phyloP scores from a whole-genome alignment of 1,140 invertebrate species.

The Triops cancriformis region DNA sequence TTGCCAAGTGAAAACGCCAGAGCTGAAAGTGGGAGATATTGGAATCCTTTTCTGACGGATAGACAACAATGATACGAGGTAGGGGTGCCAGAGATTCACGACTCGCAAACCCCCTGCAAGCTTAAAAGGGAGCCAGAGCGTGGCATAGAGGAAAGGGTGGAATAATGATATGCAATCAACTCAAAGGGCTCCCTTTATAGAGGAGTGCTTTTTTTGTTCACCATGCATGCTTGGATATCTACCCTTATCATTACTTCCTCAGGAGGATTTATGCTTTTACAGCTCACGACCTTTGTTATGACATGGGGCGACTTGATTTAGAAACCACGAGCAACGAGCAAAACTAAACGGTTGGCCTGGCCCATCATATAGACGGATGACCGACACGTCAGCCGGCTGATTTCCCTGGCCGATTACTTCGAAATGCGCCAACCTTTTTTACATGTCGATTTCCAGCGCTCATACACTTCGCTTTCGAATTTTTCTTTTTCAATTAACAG shows the following conservation, averaged over 20 bases:
- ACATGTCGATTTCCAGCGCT: no score
- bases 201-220: neutral
- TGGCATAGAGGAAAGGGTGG: neutral
- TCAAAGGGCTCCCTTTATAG: neutral
- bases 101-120: neutral
- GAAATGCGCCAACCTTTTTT: no score
- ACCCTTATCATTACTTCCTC: slow-evolving; percentile 10
- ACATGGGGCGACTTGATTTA: neutral
- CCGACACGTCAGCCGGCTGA: neutral
- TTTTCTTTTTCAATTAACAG: no score
- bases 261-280: neutral
- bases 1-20: neutral
- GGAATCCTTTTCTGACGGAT: neutral
- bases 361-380: neutral
- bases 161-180: neutral
- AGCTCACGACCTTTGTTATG: neutral
- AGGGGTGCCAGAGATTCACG: neutral
- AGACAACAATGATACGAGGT: neutral
- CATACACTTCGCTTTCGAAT: no score
- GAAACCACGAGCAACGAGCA: neutral
- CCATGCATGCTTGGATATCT: neutral
- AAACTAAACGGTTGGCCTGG: neutral
- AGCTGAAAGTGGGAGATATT: neutral
- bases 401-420: no score
- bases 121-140: neutral